phyloP scores from a whole-genome alignment of 1,140 invertebrate species.

The Megathymus violae region DNA sequence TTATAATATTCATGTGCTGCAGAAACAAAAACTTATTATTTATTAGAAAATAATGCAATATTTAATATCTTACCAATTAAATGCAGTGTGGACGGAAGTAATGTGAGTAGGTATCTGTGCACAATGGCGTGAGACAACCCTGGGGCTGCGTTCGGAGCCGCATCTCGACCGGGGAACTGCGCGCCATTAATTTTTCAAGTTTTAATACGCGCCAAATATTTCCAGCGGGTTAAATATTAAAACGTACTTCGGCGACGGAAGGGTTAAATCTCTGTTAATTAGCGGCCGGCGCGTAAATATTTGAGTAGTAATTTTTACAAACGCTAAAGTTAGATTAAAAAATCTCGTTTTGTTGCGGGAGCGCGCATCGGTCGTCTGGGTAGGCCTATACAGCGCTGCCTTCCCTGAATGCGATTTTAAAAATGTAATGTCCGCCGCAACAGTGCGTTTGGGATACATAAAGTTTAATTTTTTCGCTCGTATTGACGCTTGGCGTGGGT shows the following conservation, averaged over 20 bases:
- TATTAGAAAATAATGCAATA: conserved; percentile 2
- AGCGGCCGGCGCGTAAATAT: conserved; percentile 75
- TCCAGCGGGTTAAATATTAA: conserved; percentile 79
- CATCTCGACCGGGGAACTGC: conserved; percentile 45
- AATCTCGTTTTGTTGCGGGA: conserved; percentile 67
- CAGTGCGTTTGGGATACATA: conserved; percentile 66
- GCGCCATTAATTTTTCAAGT: conserved; percentile 78
- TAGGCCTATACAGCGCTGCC: conserved; percentile 77
- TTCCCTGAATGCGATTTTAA: conserved; percentile 76
- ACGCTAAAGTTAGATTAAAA: conserved; percentile 83
- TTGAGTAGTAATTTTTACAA: conserved; percentile 84
- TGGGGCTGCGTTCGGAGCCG: conserved; percentile 9
- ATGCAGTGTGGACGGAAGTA: conserved; percentile 4
- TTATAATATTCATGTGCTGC: background rate
- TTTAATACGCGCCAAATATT: conserved; percentile 84
- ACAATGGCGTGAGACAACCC: conserved; percentile 24
- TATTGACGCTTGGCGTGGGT: conserved; percentile 67
- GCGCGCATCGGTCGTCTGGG: conserved; percentile 52
- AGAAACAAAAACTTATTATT: background rate
- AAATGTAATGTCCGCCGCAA: conserved; percentile 75
- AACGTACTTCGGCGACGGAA: conserved; percentile 77
- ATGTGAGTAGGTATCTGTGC: conserved; percentile 4
- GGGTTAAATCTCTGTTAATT: conserved; percentile 83
- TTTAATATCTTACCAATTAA: conserved; percentile 1
- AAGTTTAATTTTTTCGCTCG: conserved; percentile 72